Conservation (phyloP, 2,113 vertebrate genomes). For the Sphaerodactylus townsendi region DNA sequence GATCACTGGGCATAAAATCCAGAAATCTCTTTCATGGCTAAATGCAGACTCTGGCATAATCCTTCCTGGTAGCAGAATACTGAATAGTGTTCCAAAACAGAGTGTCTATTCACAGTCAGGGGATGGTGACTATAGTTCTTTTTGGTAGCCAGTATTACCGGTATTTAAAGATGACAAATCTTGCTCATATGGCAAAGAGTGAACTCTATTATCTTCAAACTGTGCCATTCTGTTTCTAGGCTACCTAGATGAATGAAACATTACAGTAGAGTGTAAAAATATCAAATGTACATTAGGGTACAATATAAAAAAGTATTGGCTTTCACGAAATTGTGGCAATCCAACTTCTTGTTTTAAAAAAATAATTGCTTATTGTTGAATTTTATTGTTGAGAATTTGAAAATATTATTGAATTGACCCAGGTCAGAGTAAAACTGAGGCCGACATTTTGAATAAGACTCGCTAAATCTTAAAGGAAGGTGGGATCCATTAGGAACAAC, state of each 20-base stretch:
- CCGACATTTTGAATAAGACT: too few relatives aligned
- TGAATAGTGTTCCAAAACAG: background rate
- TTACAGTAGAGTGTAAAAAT: background rate
- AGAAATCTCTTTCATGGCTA: background rate
- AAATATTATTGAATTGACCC: too few relatives aligned
- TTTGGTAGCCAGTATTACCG: background rate
- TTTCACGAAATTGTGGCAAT: too few relatives aligned
- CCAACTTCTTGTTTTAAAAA: too few relatives aligned
- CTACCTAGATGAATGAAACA: background rate
- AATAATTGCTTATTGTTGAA: too few relatives aligned
- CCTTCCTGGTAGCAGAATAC: background rate
- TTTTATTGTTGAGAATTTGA: too few relatives aligned
- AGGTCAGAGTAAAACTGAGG: too few relatives aligned
- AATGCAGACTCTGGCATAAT: background rate
- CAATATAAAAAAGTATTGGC: too few relatives aligned
- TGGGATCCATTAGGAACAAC: too few relatives aligned
- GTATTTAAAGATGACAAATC: background rate
- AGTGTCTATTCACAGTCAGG: too few relatives aligned
- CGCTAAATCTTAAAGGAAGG: too few relatives aligned
- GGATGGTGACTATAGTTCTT: background rate
- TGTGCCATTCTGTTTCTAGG: background rate
- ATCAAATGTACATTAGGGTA: too few relatives aligned
- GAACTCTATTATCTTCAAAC: background rate
- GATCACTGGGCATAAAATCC: background rate
- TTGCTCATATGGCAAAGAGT: background rate